Conservation (phyloP, 2,888 invertebrate species). For the Malacosoma neustria region DNA sequence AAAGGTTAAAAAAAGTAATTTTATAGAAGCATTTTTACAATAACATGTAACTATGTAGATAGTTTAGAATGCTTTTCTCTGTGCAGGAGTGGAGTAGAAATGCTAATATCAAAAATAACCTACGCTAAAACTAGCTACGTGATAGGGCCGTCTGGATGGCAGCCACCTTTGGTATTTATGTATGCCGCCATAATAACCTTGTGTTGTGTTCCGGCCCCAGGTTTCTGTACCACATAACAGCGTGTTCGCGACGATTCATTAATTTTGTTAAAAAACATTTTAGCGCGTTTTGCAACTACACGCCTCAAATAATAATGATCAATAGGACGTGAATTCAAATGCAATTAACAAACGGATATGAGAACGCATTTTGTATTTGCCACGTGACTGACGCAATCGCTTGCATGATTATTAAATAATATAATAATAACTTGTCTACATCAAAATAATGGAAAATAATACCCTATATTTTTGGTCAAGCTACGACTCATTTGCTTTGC, state of each 20-base stretch:
- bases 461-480: no score
- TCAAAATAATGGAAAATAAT: neutral
- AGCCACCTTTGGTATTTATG: no score
- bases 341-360: conserved; percentile 22
- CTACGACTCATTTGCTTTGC: no score
- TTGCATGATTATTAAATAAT: neutral
- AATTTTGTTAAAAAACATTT: no score
- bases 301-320: conserved; percentile 4
- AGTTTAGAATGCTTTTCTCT: no score
- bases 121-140: conserved; percentile 1
- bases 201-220: no score
- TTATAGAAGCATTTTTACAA: neutral
- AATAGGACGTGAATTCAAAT: conserved; percentile 9
- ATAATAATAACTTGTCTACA: neutral
- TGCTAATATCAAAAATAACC: neutral
- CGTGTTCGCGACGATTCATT: no score
- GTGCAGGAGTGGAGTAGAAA: neutral
- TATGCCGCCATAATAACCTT: no score
- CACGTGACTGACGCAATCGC: conserved; percentile 9
- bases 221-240: no score
- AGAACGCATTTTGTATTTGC: conserved; percentile 22
- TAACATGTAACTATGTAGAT: neutral
- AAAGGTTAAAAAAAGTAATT: no score
- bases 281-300: no score
- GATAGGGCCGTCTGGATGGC: no score